Conservation (phyloP, 1,140 invertebrate genomes). For the Trachymyrmex septentrionalis region DNA sequence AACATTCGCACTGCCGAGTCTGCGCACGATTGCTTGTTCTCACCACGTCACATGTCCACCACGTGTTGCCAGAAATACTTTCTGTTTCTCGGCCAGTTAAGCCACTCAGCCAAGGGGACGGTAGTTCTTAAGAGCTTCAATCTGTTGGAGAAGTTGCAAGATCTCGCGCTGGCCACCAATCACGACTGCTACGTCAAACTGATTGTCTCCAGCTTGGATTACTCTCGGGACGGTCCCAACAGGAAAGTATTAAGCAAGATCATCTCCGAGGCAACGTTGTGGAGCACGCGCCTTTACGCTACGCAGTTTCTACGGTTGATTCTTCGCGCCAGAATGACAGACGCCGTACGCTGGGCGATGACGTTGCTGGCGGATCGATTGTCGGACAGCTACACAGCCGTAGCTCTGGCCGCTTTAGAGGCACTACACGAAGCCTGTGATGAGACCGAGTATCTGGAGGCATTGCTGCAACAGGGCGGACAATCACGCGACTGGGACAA, state of each 20-base stretch:
- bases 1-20: slow-evolving; percentile 91
- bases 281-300: slow-evolving; percentile 94
- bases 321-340: slow-evolving; percentile 90
- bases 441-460: slow-evolving; percentile 93
- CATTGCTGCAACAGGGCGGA: slow-evolving; percentile 86
- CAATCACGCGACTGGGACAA: slow-evolving; percentile 77
- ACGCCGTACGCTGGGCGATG: slow-evolving; percentile 91
- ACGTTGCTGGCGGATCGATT: slow-evolving; percentile 93
- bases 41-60: slow-evolving; percentile 94
- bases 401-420: slow-evolving; percentile 92
- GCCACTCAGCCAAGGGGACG: slow-evolving; percentile 91
- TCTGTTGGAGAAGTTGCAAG: slow-evolving; percentile 93
- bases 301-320: slow-evolving; percentile 96
- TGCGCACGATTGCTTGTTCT: slow-evolving; percentile 95
- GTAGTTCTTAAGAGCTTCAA: slow-evolving; percentile 92
- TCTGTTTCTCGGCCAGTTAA: slow-evolving; percentile 95
- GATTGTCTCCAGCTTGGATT: slow-evolving; percentile 96
- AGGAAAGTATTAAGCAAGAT: slow-evolving; percentile 87
- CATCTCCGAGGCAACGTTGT: slow-evolving; percentile 90
- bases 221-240: slow-evolving; percentile 89
- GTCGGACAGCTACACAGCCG: slow-evolving; percentile 91
- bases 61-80: slow-evolving; percentile 98
- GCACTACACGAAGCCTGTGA: slow-evolving; percentile 97
- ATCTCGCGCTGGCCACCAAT: slow-evolving; percentile 93
- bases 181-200: slow-evolving; percentile 97